Evolutionary conservation across 53 echinoderm and acorn worm species (phyloP), one percentile per base, ranked within the genome.

Genomic region (Paelopatides confundens): DNA sequence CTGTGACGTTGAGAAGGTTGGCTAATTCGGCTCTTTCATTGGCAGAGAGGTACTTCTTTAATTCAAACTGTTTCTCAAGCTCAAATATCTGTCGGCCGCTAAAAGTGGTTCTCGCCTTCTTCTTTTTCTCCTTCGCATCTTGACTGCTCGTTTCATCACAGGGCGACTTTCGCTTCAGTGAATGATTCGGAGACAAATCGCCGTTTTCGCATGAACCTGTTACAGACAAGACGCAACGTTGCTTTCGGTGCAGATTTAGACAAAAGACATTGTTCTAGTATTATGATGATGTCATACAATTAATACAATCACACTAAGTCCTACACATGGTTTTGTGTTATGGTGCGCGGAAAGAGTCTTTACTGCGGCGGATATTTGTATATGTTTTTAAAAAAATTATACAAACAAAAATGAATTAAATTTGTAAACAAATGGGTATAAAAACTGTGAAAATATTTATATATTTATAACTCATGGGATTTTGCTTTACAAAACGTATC

Each of bases 41-140:
- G 21, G 99, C 99, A 27, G 99, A 99, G 24, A 99, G 84, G 81
- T 99, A 99, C 81, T 99, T 99, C 93, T 99, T 99, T 51, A 94
- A 89, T 69, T 99, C 99, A 48, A 99, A 99, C 83, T 99, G 99
- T 82, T 99, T 99, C 82, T 99, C 99, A 12, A 99, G 74, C 82
- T 99, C 99, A 77, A 99, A 99, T 71, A 99, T 99, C 76, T 99
- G 99, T 31, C 99, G 71, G 12, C 99, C 99, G 63, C 96, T 99
- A 85, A 99, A 99, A 13, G 99, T 99, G 23, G 99, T 99, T 47
- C 99, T 77, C 34, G 99, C 99, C 40, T 99, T 99, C 91, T 99
- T 99, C 91, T 99, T 99, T 89, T 99, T 99, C 35, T 99, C 95
- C 68, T 96, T 94, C 18, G 90, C 35, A 5, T 86, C 86, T n/a